Base-by-base conservation (phyloP, 2,113 vertebrate species). In the Propithecus coquereli region DNA sequence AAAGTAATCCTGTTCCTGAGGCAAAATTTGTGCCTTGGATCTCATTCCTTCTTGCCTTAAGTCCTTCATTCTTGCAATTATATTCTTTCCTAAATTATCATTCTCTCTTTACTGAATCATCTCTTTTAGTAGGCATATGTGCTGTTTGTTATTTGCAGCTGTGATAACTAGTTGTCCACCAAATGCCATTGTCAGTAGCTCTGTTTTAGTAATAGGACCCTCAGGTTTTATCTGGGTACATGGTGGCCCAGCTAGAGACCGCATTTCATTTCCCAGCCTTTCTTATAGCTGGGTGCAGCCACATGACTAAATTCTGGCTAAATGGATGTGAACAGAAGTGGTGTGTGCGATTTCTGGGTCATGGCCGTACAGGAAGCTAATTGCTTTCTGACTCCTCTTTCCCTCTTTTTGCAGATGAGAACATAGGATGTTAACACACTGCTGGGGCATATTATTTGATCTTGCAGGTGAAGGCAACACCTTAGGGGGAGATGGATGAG, bases 211-310 rank as follows among this genome's bases (percentile, higher is more conserved):
- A 88, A 77, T 43, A 68, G 17, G 27, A 40, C 77, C 40, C 34
- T 97, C 68, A 66, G 32, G 20, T 87, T 94, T 90, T 90, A 70
- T 89, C 61, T 95, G 87, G 88, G 43, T 20, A 95, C 14, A 18
- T 73, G 86, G 50, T 37, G n/a, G 6, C 65, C 27, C 54, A 90
- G 32, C 14, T 59, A 40, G 45, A 34, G 52, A 73, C 70, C 74
- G 2, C 65, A 71, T 77, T 93, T 94, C 65, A 71, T 77, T 93
- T 94, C 50, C 59, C 61, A 23, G 32, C 27, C 25, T 90, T 5
- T 83, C 25, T 90, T 59, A 34, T 8, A 76, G 9, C 8, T 61
- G 6, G 2, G 1, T 71, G 27, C 87, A 50, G 12, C 68, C n/a
- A 1, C 13, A 6, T 68, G 47, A 86, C 54, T 84, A 52, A 68